phyloP scores from a whole-genome alignment of 2,797 vertebrate genomes.

The Gobio occitaniae region DNA sequence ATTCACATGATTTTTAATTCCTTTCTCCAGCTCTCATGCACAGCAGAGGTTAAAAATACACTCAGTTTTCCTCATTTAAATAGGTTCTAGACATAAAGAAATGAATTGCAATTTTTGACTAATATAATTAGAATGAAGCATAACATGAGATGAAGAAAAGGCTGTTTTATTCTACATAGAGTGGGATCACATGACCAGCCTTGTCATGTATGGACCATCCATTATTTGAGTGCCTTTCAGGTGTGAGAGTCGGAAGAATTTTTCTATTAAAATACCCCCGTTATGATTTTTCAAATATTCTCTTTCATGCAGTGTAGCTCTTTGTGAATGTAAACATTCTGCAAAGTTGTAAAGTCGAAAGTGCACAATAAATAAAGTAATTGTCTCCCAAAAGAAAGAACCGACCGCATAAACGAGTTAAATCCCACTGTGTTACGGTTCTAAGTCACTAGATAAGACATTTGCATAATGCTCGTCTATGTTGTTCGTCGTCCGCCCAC shows the following conservation, averaged over 20 bases:
- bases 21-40: slow-evolving; percentile 14
- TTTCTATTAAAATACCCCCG: neutral
- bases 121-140: neutral
- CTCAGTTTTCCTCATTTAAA: slow-evolving; percentile 19
- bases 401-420: too few species aligned
- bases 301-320: too few species aligned
- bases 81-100: neutral
- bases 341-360: too few species aligned
- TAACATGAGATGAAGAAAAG: neutral
- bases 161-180: neutral
- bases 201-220: neutral
- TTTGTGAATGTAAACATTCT: too few species aligned
- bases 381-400: too few species aligned
- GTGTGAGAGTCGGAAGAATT: neutral
- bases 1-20: neutral
- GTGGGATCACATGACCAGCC: neutral
- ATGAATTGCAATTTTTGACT: neutral
- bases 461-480: too few species aligned
- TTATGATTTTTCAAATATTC: too few species aligned
- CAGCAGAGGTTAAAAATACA: slow-evolving; percentile 21
- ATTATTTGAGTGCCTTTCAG: neutral
- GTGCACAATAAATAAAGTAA: too few species aligned
- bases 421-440: too few species aligned
- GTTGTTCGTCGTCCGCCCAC: too few species aligned
- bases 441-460: too few species aligned